Evolutionary conservation across 2,113 vertebrate species (phyloP).

Genomic region (Phasianus colchicus): DNA sequence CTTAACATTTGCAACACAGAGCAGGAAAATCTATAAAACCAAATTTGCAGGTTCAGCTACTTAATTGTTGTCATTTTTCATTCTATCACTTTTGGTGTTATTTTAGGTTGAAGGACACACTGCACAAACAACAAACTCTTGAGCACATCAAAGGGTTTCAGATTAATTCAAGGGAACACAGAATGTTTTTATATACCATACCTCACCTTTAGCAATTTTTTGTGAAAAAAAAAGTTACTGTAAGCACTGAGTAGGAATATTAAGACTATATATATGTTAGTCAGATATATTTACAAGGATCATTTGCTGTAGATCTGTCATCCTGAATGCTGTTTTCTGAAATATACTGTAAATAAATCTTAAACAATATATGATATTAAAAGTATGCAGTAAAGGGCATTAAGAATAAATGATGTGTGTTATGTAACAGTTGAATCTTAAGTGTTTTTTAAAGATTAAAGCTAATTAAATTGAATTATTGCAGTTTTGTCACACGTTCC

Average conservation of each 20-base stretch:
- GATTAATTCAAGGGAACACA: constrained; percentile 10
- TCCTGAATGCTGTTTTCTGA: neutral
- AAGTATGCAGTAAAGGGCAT: neutral
- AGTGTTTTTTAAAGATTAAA: neutral
- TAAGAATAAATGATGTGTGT: neutral
- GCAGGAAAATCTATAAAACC: constrained; percentile 16
- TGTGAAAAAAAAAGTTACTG: neutral
- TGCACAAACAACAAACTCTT: neutral
- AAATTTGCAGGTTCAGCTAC: constrained; percentile 29
- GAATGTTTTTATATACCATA: neutral
- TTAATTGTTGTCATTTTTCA: constrained; percentile 50
- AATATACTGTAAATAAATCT: neutral
- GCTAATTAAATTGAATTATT: neutral
- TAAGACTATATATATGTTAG: neutral
- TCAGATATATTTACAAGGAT: neutral
- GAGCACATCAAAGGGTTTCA: neutral
- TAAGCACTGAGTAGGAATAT: neutral
- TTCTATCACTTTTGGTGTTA: neutral
- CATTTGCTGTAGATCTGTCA: neutral
- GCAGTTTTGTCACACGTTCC: neutral
- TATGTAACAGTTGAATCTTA: neutral
- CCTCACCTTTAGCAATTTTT: neutral
- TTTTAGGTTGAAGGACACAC: constrained; percentile 46
- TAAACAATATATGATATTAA: neutral
- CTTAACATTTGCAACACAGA: neutral